Conservation (phyloP, 2,797 vertebrate species). For the Scolopax bukidnonensis region DNA sequence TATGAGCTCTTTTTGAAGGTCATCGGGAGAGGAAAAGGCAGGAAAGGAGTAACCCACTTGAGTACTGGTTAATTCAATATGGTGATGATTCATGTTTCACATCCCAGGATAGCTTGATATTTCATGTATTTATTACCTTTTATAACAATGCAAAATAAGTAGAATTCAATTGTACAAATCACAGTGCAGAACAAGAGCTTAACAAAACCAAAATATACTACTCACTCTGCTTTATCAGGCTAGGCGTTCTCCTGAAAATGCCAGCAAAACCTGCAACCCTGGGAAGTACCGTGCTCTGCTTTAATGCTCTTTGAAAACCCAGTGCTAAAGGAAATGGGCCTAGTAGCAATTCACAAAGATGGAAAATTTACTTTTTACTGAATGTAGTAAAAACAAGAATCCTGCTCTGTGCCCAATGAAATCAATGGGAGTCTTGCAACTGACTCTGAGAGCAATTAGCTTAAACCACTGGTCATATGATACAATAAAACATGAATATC, state of each 20-base stretch:
- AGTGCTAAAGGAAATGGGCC: neutral
- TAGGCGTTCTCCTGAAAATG: neutral
- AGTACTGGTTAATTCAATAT: neutral
- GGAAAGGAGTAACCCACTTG: slow-evolving; percentile 45
- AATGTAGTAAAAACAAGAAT: neutral
- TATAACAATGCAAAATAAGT: neutral
- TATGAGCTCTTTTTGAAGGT: slow-evolving; percentile 25
- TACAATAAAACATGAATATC: neutral
- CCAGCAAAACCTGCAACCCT: neutral
- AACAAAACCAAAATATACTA: neutral
- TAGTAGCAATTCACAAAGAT: neutral
- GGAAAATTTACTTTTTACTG: neutral
- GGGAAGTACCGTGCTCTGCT: neutral
- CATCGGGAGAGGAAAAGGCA: neutral
- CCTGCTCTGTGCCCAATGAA: neutral
- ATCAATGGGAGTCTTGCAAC: neutral
- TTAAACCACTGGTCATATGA: neutral
- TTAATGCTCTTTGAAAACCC: neutral
- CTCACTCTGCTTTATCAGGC: neutral
- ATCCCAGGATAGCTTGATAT: neutral
- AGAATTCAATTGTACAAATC: neutral
- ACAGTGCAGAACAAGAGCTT: neutral
- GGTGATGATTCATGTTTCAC: slow-evolving; percentile 25
- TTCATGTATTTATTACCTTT: slow-evolving; percentile 26
- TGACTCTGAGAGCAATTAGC: neutral